A percentile compares a stretch with the other conserved stretches of the same genome.
These are phyloP conservation scores for Campopleginae sp. DNA, from an alignment of 2,888 invertebrate genomes.

Conservation along the genomic window DNA sequence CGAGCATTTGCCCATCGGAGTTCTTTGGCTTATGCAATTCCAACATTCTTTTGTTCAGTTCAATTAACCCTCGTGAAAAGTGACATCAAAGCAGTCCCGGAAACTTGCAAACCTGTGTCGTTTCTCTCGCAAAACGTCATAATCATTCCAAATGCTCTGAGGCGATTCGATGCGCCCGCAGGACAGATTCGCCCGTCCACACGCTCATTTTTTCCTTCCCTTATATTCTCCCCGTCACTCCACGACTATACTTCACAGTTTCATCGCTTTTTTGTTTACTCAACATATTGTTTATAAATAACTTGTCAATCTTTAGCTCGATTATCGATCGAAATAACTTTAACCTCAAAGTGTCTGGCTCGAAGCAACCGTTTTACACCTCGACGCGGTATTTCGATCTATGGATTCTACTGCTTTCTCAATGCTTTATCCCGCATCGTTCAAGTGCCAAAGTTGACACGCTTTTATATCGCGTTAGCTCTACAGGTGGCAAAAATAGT, in stretches of 20 bases:
- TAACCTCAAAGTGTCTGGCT: too few species aligned
- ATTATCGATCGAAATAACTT: too few species aligned
- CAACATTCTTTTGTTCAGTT: background rate
- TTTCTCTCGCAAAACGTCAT: background rate
- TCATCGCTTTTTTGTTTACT: background rate
- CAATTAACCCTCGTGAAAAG: background rate
- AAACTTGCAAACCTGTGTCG: background rate
- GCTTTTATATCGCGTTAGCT: background rate
- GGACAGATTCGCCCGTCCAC: background rate
- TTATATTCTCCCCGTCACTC: background rate
- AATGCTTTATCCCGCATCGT: background rate
- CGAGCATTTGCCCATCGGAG: background rate
- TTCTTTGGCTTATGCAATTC: background rate
- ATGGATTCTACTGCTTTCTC: background rate
- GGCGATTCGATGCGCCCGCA: background rate
- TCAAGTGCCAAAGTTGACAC: constrained; percentile 8
- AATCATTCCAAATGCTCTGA: background rate
- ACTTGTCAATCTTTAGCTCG: background rate
- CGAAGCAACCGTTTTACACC: too few species aligned
- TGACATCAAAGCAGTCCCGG: background rate
- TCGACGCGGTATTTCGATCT: background rate
- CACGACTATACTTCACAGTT: background rate
- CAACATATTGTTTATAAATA: background rate
- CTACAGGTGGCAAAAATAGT: constrained; percentile 7
- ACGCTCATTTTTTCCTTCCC: background rate